Conservation (phyloP, 2,888 invertebrate species). For the Nephrotoma flavescens region DNA sequence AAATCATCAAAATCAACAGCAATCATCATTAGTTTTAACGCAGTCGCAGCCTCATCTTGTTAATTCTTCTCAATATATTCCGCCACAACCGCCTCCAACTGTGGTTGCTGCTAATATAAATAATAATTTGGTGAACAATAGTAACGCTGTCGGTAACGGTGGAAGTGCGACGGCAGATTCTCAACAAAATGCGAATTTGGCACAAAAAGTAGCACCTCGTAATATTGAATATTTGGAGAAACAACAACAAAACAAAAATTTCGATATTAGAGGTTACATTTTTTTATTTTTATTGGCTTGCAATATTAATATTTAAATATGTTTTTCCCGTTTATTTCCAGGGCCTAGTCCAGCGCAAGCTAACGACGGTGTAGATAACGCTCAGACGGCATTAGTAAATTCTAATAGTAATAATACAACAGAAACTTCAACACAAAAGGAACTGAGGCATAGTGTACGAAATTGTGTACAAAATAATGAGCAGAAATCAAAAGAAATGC, state of each 20-base stretch:
- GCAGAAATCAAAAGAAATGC: slow-evolving; percentile 37
- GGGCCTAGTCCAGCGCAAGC: slow-evolving; percentile 48
- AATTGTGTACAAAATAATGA: slow-evolving; percentile 5
- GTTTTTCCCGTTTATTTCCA: background rate
- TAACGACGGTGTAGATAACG: slow-evolving; percentile 37
- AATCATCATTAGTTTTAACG: slow-evolving; percentile 12
- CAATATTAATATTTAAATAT: slow-evolving; percentile 16
- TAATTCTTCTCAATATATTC: background rate
- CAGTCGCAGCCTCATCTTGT: slow-evolving; percentile 7
- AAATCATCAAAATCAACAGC: slow-evolving; percentile 10
- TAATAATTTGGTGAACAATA: background rate
- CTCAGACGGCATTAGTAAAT: slow-evolving; percentile 13
- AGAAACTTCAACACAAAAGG: background rate
- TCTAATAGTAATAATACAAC: background rate
- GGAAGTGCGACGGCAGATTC: background rate
- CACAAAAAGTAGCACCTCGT: slow-evolving; percentile 19
- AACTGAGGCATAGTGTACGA: background rate
- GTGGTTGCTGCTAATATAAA: background rate
- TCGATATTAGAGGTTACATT: slow-evolving; percentile 16
- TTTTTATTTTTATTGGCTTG: background rate
- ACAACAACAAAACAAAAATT: slow-evolving; percentile 19
- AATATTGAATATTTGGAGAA: slow-evolving; percentile 19
- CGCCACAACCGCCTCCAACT: background rate
- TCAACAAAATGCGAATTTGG: background rate
- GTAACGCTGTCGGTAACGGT: background rate